Evolutionary conservation across 2,888 invertebrate genomes (phyloP).

Genomic region (Tyria jacobaeae): DNA sequence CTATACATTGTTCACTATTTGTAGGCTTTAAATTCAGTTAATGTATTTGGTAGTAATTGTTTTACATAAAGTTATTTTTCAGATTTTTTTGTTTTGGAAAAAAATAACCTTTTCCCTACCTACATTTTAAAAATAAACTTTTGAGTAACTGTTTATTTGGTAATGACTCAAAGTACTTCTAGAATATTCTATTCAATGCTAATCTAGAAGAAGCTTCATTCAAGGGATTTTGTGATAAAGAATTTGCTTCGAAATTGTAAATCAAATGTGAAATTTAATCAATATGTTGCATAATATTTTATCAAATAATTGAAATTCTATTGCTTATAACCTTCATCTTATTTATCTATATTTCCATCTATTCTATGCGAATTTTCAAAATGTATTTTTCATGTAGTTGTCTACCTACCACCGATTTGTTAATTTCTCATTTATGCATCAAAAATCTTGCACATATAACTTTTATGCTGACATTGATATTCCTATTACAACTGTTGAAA

Average conservation of each 20-base stretch:
- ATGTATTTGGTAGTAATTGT: background rate
- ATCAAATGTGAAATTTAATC: background rate
- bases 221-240: too few species aligned
- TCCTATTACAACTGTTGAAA: too few species aligned
- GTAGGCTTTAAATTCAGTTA: background rate
- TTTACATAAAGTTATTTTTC: background rate
- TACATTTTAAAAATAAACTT: background rate
- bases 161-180: background rate
- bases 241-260: background rate
- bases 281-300: conserved; percentile 4
- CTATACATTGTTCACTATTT: background rate
- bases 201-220: too few species aligned
- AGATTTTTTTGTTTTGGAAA: conserved; percentile 18
- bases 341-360: background rate
- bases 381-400: too few species aligned
- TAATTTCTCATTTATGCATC: too few species aligned
- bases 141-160: background rate
- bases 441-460: too few species aligned
- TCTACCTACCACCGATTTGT: too few species aligned
- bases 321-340: background rate
- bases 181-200: background rate
- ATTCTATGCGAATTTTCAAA: background rate
- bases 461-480: too few species aligned
- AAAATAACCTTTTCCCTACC: background rate
- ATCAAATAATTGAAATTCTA: background rate